Evolutionary conservation across 2,888 invertebrate species (phyloP), one percentile per base, ranked within the genome.

Genomic region (Therioaphis trifolii): DNA sequence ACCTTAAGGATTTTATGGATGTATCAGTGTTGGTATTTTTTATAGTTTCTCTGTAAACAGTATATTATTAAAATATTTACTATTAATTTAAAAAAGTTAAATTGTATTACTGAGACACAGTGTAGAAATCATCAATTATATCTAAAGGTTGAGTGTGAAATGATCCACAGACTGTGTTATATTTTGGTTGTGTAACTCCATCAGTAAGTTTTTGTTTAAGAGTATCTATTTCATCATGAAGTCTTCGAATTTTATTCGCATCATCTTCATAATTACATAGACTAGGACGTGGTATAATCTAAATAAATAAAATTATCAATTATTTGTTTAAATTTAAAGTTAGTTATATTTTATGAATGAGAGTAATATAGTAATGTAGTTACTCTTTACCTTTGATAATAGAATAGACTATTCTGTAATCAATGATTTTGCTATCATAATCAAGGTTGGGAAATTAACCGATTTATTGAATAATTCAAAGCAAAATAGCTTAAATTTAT

Each of bases 41-140:
- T 58, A 90, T 89, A 43, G 89, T 89, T 88, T 91, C 91, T 87
- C 91, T 91, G 85, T 7, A 87, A 86, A 85, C 82, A 86, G 85
- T 71, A 55, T 72, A 74, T 29, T 85, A 84, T n/a, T 52, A 7
- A 35, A 40, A 43, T 27, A n/a, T n/a, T n/a, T n/a, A n/a, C n/a
- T n/a, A n/a, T n/a, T n/a, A n/a, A n/a, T n/a, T n/a, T n/a, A n/a
- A n/a, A n/a, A n/a, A n/a, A n/a, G n/a, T n/a, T n/a, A n/a, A n/a
- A n/a, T n/a, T n/a, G n/a, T n/a, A 49, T 88, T 93, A 96, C 87
- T 95, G 93, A 14, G 96, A 95, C 85, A 96, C 94, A 29, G 95
- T 94, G 88, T 94, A 96, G 90, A 97, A 97, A 89, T 97, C 97
- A 88, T 97, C 97, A 86, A 96, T 93, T 55, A 97, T 91, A 84